Evolutionary conservation across 2,797 vertebrate species (phyloP), one percentile per base, ranked within the genome.

Genomic region (Steatocranus sp.): DNA sequence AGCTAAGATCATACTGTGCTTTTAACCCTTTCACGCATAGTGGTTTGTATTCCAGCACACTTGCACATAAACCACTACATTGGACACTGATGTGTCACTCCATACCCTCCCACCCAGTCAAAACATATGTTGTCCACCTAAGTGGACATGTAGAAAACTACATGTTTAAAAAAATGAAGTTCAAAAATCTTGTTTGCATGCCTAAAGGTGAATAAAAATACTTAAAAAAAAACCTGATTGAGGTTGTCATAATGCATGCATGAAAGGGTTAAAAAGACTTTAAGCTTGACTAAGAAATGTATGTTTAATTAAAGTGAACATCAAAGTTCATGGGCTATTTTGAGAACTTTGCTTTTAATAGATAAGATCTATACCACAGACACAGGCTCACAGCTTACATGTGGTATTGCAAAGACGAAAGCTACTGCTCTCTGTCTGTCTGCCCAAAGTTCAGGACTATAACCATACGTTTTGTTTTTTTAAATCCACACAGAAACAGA

Each of bases 191-290:
- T 58, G 27, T 18, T 58, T 58, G 27, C 2, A 58, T 58, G 56
- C 56, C 3, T 58, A 58, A 58, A 58, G 56, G 34, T 34, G 17
- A 58, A 58, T 58, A 11, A 3, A 58, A 58, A 18, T 18, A 58
- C 9, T 30, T 8, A 0, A 0, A 9, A 58, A 27, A 54, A 32
- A 54, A 15, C 3, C 54, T 11, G 6, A 58, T 34, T 43, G 36
- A 41, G 8, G n/a, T 17, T 27, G 38, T 25, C 54, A n/a, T 58
- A 36, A 58, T 58, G 27, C 27, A 58, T 58, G 54, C 27, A 58
- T 58, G 27, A 58, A 58, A 32, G 15, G 0, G 54, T 32, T 58
- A 43, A 70, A 27, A 70, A 46, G 23, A 43, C 9, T 27, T 18
- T 43, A 70, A 46, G 25, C 36, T 43, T 25, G 20, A 46, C 41